phyloP scores from a whole-genome alignment of 2,888 invertebrate genomes.

The Aethes cnicana region DNA sequence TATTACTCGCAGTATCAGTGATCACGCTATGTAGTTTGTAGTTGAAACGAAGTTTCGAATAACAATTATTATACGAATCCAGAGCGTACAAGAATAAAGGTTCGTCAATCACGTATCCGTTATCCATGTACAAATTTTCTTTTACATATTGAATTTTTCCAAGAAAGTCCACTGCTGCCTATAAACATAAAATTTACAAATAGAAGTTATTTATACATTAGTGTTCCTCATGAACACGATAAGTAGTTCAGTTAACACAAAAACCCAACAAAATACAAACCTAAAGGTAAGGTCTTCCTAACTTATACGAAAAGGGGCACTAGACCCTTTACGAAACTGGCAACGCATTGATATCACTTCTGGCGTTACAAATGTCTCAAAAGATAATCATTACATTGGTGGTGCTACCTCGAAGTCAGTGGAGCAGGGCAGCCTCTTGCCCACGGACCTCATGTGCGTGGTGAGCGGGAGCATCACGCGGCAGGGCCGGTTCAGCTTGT shows the following conservation, averaged over 20 bases:
- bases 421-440: conserved; percentile 72
- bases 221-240: too few relatives aligned
- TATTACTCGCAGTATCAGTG: conserved; percentile 45
- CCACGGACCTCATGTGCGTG: conserved; percentile 77
- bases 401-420: conserved; percentile 65
- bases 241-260: too few relatives aligned
- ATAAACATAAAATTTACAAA: conserved; percentile 6
- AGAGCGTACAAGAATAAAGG: conserved; percentile 36
- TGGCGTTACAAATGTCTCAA: too few relatives aligned
- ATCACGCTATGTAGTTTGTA: conserved; percentile 48
- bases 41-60: conserved; percentile 66
- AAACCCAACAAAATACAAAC: neutral
- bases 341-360: too few relatives aligned
- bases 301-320: too few relatives aligned
- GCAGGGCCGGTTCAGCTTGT: conserved; percentile 82
- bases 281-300: neutral
- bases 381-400: too few relatives aligned
- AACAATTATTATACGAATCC: conserved; percentile 60
- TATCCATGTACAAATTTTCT: conserved; percentile 69
- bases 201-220: too few relatives aligned
- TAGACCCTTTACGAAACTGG: too few relatives aligned
- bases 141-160: conserved; percentile 85
- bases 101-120: conserved; percentile 79
- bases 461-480: conserved; percentile 83
- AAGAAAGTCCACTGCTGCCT: conserved; percentile 73